Base-by-base conservation (phyloP, 2,797 vertebrate genomes). In the Characodon lateralis region DNA sequence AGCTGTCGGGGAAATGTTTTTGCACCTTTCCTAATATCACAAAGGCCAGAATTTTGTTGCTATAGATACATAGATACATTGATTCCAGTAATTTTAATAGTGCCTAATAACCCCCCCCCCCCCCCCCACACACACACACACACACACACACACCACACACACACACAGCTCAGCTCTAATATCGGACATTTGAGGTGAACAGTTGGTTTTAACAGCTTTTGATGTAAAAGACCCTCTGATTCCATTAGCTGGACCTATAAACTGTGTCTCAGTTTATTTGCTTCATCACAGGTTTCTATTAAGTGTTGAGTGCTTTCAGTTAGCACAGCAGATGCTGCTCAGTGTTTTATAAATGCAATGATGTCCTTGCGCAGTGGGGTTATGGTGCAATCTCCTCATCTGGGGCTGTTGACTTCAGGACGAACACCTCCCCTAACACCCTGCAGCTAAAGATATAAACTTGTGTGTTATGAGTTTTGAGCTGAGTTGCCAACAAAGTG, bases 51-150 rank as follows among this genome's bases (percentile, higher is more conserved):
- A 77, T 86, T 77, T 75, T 71, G 91, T 93, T 89, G 86, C 93
- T 80, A 90, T 91, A 86, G 92, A 89, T 88, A 92, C 90, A 90
- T 91, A 86, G 92, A 89, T 88, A 93, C 90, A 81, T 84, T 41
- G 84, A 91, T 87, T 83, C 78, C 83, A 77, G 28, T 66, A 74
- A 81, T 81, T 89, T 80, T 85, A 92, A 84, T 82, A 84, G 77
- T 86, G 18, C 75, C 75, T 56, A 68, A 35, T 35, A 35, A 35
- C 35, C 3, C 35, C 82, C 78, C 85, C 81, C 71, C 79, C 78
- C 14, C 9, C 43, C 9, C 13, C 66, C 39, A n/a, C 39, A 59
- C 26, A 14, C 14, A n/a, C 35, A 39, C 31, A 31, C 31, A 31
- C 31, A 31, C 31, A 31, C 31, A 24, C 9, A 3, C 56, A 59